These are phyloP conservation scores for Mythimna ferrago DNA, from an alignment of 2,888 invertebrate species.

Conservation along the genomic window DNA sequence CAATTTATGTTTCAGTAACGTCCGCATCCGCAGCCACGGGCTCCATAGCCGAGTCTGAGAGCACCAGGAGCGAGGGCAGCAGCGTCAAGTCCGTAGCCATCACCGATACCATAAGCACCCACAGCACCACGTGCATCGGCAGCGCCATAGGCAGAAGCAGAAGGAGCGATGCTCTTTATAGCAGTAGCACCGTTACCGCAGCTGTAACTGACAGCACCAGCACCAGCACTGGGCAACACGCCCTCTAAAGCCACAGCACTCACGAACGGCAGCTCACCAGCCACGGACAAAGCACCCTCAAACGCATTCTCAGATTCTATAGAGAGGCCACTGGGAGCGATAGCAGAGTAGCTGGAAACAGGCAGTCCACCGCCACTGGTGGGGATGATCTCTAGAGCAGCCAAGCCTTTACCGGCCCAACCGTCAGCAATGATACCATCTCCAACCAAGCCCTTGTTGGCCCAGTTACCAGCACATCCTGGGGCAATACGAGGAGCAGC, in stretches of 20 bases:
- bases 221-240: too few species aligned
- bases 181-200: conserved; percentile 44
- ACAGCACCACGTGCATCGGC: not conserved
- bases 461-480: conserved; percentile 34
- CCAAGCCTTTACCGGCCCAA: too few species aligned
- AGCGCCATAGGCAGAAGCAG: conserved; percentile 27
- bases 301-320: conserved; percentile 31
- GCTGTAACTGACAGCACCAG: too few species aligned
- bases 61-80: too few species aligned
- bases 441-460: not conserved
- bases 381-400: too few species aligned
- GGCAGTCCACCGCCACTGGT: conserved; percentile 35
- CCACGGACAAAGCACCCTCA: too few species aligned
- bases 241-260: too few species aligned
- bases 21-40: too few species aligned
- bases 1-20: too few species aligned
- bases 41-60: too few species aligned
- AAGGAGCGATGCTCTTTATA: conserved; percentile 29
- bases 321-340: conserved; percentile 48
- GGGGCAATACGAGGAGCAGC: not conserved
- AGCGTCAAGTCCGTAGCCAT: conserved; percentile 1
- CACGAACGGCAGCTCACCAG: too few species aligned
- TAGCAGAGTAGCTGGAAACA: conserved; percentile 43
- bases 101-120: not conserved
- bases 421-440: not conserved